Evolutionary conservation across 2,888 invertebrate species (phyloP).

Genomic region (Prionchulus punctatus): DNA sequence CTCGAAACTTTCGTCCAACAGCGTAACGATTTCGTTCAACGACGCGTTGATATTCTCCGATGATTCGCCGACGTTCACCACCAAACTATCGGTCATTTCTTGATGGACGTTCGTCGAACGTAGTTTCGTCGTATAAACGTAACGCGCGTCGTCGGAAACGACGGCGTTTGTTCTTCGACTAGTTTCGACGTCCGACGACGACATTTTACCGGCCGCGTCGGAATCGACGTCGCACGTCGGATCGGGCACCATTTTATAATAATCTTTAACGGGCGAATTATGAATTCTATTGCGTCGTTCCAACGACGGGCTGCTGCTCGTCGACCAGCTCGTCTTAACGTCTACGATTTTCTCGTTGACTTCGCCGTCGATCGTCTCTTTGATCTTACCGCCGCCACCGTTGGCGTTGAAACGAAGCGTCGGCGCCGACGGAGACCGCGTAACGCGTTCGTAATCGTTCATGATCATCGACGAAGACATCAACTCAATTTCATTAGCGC

Average conservation of each 20-base stretch:
- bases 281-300: background rate
- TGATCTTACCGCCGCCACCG: too few species aligned
- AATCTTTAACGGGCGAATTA: conserved; percentile 1
- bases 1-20: background rate
- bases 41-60: background rate
- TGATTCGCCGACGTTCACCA: conserved; percentile 1
- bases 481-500: too few species aligned
- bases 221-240: background rate
- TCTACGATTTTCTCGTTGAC: too few species aligned
- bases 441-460: too few species aligned
- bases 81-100: conserved; percentile 1
- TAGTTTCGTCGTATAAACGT: background rate
- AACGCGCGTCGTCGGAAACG: background rate
- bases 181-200: background rate
- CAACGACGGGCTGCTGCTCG: background rate
- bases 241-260: conserved; percentile 1
- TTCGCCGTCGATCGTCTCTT: too few species aligned
- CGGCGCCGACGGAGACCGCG: too few species aligned
- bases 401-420: too few species aligned
- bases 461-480: too few species aligned
- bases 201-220: background rate
- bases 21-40: background rate
- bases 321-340: background rate
- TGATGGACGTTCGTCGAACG: background rate
- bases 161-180: background rate